Percentiles rank a stretch among this genome's conserved stretches.
Conservation (phyloP, 2,113 vertebrate species). For the Tachuris rubrigastra region DNA sequence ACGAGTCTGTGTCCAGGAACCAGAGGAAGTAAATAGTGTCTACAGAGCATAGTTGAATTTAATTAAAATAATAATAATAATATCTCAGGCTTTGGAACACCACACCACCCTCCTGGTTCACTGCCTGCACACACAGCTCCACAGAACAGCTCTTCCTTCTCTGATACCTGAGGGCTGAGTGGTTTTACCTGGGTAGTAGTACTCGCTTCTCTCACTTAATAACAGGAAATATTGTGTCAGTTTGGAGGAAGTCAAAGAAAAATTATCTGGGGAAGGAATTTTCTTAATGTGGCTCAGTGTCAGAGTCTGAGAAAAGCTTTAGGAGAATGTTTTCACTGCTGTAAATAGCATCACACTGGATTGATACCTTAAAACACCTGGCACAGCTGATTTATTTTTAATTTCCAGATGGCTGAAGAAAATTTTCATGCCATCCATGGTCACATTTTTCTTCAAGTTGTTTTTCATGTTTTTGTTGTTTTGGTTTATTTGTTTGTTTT, state of each 20-base stretch:
- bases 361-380: background rate
- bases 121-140: background rate
- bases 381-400: background rate
- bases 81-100: background rate
- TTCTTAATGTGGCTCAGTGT: background rate
- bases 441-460: background rate
- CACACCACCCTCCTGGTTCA: background rate
- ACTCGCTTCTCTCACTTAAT: background rate
- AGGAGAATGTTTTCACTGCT: background rate
- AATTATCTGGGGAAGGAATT: background rate
- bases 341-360: background rate
- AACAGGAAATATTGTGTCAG: background rate
- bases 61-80: slow-evolving; percentile 3
- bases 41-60: background rate
- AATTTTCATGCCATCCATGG: background rate
- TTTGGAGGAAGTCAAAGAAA: background rate
- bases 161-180: background rate
- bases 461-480: background rate
- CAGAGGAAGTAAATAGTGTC: background rate
- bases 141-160: background rate
- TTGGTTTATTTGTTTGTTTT: background rate
- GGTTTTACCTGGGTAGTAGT: background rate
- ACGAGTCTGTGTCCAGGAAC: background rate
- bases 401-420: background rate
- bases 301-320: background rate